Base-by-base conservation (phyloP, 2,888 invertebrate species). In the Cetonia aurata region DNA sequence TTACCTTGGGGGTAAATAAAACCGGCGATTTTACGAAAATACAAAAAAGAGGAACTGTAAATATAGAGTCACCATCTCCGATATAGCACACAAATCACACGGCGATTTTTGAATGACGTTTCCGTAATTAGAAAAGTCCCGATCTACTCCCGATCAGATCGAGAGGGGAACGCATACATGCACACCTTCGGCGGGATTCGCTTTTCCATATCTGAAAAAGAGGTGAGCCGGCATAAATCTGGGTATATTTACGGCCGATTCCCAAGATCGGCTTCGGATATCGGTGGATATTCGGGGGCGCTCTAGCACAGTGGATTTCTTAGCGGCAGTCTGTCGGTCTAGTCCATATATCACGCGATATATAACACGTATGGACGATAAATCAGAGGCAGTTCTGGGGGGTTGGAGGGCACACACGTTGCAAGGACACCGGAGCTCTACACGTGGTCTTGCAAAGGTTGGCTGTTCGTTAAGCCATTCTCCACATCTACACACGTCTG, bases 241-340 rank as follows among this genome's bases (percentile, higher is more conserved):
- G 81, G 80, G 80, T 81, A 82, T 83, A 83, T 83, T 83, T 82
- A 82, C 82, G 79, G 81, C 79, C 80, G 79, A 79, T 80, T 81
- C 80, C 81, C 81, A 82, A 83, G 83, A 83, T 83, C 83, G 83
- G 79, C 78, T 79, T 78, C 79, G 80, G 82, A 83, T 83, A 82
- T 71, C 59, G 72, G 19, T 25, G 25, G 69, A 53, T 17, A n/a
- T 53, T 12, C 37, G 33, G 41, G 13, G 57, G 19, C 25, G 56
- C 57, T 48, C 41, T 31, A 19, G 60, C 65, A 79, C 76, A 37
- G 37, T 79, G 81, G 80, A 80, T 82, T 81, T 81, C 81, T 80
- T 81, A 80, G 79, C 80, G 77, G 44, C 56, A 44, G 37, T 37
- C 37, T 46, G 53, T 65, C 79, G 78, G 77, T 75, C 75, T 73